phyloP scores from a whole-genome alignment of 1,140 invertebrate genomes.

The Magallana gigas region DNA sequence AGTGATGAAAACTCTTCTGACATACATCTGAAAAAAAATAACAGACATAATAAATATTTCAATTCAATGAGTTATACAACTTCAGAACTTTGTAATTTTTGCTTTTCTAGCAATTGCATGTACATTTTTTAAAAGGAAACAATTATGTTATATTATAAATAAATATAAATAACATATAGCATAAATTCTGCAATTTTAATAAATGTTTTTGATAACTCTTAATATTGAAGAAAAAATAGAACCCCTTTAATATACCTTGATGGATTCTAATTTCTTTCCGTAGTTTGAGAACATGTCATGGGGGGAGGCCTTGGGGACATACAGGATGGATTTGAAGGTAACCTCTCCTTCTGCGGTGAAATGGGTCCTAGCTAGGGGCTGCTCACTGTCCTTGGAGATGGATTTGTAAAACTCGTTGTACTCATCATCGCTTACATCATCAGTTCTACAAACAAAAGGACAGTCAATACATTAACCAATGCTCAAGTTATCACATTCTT shows the following conservation, averaged over 20 bases:
- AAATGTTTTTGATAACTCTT: not conserved
- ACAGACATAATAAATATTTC: constrained; percentile 6
- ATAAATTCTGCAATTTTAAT: not conserved
- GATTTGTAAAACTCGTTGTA: constrained; percentile 97
- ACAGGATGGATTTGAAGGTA: constrained; percentile 97
- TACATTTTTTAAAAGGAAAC: not conserved
- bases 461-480: not conserved
- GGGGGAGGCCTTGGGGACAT: constrained; percentile 93
- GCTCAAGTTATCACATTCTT: too few species aligned
- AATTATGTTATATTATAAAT: not conserved
- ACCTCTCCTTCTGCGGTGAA: constrained; percentile 99
- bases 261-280: constrained; percentile 95
- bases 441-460: constrained; percentile 81
- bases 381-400: constrained; percentile 93
- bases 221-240: not conserved
- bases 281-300: constrained; percentile 97
- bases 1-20: constrained; percentile 98
- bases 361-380: constrained; percentile 93
- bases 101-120: too few species aligned
- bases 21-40: constrained; percentile 86
- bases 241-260: constrained; percentile 84
- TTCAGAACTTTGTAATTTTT: too few species aligned
- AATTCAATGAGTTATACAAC: not conserved
- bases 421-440: constrained; percentile 91
- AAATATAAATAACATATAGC: not conserved